Evolutionary conservation across 2,888 invertebrate genomes (phyloP), one percentile per base, ranked within the genome.

Genomic region (Agonopterix alstromeriana): DNA sequence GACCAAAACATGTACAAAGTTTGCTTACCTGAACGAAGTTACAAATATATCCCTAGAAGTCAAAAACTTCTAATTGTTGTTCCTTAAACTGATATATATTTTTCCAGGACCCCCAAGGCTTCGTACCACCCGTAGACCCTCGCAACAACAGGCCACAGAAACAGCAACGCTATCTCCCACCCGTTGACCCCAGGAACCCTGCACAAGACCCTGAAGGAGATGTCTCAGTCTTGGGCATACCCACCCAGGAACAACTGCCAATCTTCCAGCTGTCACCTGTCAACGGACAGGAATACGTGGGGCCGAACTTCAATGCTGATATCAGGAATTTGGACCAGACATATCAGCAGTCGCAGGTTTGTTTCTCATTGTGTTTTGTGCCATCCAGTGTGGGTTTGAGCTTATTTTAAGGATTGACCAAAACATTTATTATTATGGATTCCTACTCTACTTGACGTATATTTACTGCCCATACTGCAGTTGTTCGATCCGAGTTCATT

Each of bases 211-310:
- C 77, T 10, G 77, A 71, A 42, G 75, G 64, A 17, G 86, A 86
- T 48, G 77, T 88, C 0, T 80, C 83, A 9, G 87, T 88, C 48
- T 86, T 84, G 59, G 87, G 87, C 38, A 55, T 88, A 11, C 87
- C 87, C 0, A 70, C 66, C 0, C 68, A 66, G 35, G 87, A 87
- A 52, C 82, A 80, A 53, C 70, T 62, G 42, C 82, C 79, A 0
- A 74, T 82, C 50, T 88, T 87, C 68, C 77, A 80, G 49, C 56
- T 69, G 8, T 84, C 87, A 0, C 87, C 87, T 0, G 60, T 88
- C 38, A 79, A 73, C 54, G 87, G 87, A 10, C 77, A 79, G 60
- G 82, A 82, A 50, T 82, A 77, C 11, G 69, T 72, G 11, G 86
- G 87, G 8, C 77, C 77, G 0, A 65, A 58, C 12, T 79, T 84